Base-by-base conservation (phyloP, 35 echinoderm and acorn worm species). In the Eucidaris tribuloides region DNA sequence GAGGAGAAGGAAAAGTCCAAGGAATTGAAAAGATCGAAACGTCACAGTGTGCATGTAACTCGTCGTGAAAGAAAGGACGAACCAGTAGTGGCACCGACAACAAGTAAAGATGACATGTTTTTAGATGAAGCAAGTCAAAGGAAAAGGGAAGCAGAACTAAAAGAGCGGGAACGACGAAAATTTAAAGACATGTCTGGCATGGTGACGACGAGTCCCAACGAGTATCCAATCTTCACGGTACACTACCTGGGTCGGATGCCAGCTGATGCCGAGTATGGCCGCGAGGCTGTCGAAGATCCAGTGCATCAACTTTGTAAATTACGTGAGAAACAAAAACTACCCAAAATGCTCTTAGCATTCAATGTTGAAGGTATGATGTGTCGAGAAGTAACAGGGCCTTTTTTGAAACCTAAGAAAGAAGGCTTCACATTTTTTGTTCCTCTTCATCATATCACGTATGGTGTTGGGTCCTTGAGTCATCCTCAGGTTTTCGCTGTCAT, bases 191-290 rank as follows among this genome's bases (percentile, higher is more conserved):
- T 83, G 58, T 81, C 92, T 0, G 92, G 92, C 18, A 66, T 94
- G 14, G 76, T 85, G 22, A 81, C 65, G 18, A 71, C 57, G 62
- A 77, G 78, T 11, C 5, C 62, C 19, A 81, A 84, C 31, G 84
- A 83, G 28, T 99, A 99, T 46, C 96, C 96, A n/a, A 84, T 79
- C 14, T 99, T 93, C 41, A 58, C 64, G 11, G 90, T 89, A 2
- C 91, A 90, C 70, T 99, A 99, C 70, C 57, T 99, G 4, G 96
- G 96, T 22, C 63, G 96, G 7, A 88, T 99, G 58, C 96, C 96
- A 15, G 89, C 96, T 41, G 62, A 52, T 34, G 35, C 58, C 4
- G 96, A 99, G 44, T 99, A 87, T 36, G 96, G 96, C 14, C 87
- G 77, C 17, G 83, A 86, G 27, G 90, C 90, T 0, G 91, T 99